A percentile compares a stretch with the other conserved stretches of the same genome.
These are phyloP conservation scores for Elephantulus edwardii DNA, from an alignment of 2,113 vertebrate species.

Conservation along the genomic window DNA sequence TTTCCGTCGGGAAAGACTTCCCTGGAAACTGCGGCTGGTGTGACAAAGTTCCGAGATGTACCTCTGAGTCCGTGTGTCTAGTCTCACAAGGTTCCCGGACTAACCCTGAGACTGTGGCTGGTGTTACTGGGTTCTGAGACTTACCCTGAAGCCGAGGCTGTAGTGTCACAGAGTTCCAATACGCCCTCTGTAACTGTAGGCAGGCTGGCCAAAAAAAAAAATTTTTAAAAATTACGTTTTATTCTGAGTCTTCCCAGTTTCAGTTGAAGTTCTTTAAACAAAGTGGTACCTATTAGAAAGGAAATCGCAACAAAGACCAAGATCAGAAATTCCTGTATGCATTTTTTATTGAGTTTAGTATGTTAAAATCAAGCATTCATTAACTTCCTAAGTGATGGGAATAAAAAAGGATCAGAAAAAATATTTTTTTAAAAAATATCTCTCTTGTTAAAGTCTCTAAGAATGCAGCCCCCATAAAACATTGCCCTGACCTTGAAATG, in stretches of 20 bases:
- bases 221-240: too few relatives aligned
- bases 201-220: slow-evolving; percentile 52
- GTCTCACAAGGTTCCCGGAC: slow-evolving; percentile 36
- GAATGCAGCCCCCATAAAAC: neutral
- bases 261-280: slow-evolving; percentile 49
- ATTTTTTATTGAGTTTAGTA: neutral
- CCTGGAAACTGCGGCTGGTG: neutral
- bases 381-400: neutral
- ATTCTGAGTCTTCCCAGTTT: slow-evolving; percentile 18
- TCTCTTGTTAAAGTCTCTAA: neutral
- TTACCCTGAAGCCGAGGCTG: neutral
- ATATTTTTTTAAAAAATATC: neutral
- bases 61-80: neutral
- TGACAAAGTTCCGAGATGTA: slow-evolving; percentile 39
- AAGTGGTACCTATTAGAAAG: slow-evolving; percentile 43
- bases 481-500: neutral
- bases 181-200: slow-evolving; percentile 10
- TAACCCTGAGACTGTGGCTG: neutral
- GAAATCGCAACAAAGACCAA: neutral
- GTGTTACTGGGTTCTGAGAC: slow-evolving; percentile 38
- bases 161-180: slow-evolving; percentile 30
- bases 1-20: neutral
- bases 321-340: neutral
- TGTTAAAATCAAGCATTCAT: slow-evolving; percentile 1
- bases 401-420: slow-evolving; percentile 45